Evolutionary conservation across 2,888 invertebrate species (phyloP).

Genomic region (Thereva nobilitata): DNA sequence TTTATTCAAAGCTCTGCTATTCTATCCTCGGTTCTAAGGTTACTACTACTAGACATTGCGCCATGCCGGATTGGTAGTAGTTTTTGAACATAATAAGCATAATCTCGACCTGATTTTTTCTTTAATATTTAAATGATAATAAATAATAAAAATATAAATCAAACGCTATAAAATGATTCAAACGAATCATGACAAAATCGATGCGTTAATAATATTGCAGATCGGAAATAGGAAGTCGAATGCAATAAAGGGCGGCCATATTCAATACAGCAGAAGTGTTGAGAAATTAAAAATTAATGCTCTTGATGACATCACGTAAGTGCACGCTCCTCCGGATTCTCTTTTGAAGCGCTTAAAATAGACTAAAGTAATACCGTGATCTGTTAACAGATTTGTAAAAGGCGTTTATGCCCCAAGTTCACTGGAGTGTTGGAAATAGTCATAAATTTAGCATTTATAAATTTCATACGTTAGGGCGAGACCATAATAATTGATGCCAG

Average conservation of each 20-base stretch:
- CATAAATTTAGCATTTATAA: constrained; percentile 33
- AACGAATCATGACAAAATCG: too few species aligned
- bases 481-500: constrained; percentile 21
- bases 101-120: too few species aligned
- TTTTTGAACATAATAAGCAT: too few species aligned
- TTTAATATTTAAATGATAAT: too few species aligned
- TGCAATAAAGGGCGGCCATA: constrained; percentile 39
- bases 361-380: constrained; percentile 51
- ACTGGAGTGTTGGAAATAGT: constrained; percentile 41
- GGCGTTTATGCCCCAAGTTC: constrained; percentile 45
- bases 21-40: too few species aligned
- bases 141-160: too few species aligned
- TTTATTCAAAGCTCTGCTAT: too few species aligned
- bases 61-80: too few species aligned
- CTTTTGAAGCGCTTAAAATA: constrained; percentile 32
- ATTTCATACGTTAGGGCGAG: constrained; percentile 21
- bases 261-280: constrained; percentile 10
- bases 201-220: too few species aligned
- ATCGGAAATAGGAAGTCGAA: constrained; percentile 40
- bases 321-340: constrained; percentile 1
- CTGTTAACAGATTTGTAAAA: constrained; percentile 57
- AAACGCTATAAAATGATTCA: too few species aligned
- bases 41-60: too few species aligned
- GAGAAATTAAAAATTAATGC: constrained; percentile 36
- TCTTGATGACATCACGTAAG: constrained; percentile 28